Percentiles rank a stretch among this genome's conserved stretches.
phyloP scores from a whole-genome alignment of 2,888 invertebrate species.

The Uloborus plumipes region DNA sequence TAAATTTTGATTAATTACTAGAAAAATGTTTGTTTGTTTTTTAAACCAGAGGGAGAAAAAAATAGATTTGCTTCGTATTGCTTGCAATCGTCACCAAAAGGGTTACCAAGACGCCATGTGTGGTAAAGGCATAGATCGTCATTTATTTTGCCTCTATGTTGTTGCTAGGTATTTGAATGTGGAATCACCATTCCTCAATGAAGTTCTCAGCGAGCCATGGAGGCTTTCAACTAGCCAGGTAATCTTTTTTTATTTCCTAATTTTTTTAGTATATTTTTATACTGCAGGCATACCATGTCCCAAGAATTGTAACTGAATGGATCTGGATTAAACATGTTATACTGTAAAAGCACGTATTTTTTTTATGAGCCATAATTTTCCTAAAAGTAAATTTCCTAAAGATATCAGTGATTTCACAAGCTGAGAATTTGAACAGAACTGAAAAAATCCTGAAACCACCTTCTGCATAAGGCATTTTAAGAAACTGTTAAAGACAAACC shows the following conservation, averaged over 20 bases:
- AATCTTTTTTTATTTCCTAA: slow-evolving; percentile 1
- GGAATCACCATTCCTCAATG: slow-evolving; percentile 92
- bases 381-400: too few species aligned
- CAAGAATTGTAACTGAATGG: background rate
- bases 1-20: too few species aligned
- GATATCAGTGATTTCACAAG: too few species aligned
- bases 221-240: slow-evolving; percentile 86
- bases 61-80: slow-evolving; percentile 79
- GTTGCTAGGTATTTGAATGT: slow-evolving; percentile 97
- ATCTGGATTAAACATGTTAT: too few species aligned
- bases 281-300: background rate
- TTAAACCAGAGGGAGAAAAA: slow-evolving; percentile 78
- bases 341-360: too few species aligned
- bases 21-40: too few species aligned
- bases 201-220: slow-evolving; percentile 95
- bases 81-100: slow-evolving; percentile 86
- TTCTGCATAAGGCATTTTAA: too few species aligned
- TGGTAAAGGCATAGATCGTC: slow-evolving; percentile 96
- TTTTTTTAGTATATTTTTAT: background rate
- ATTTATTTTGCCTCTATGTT: slow-evolving; percentile 97
- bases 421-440: too few species aligned
- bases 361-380: too few species aligned
- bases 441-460: too few species aligned
- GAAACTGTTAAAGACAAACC: too few species aligned
- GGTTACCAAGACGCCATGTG: slow-evolving; percentile 98